These are phyloP conservation scores for Drosophila anomalipes DNA, from an alignment of 2,888 invertebrate species.

Conservation along the genomic window DNA sequence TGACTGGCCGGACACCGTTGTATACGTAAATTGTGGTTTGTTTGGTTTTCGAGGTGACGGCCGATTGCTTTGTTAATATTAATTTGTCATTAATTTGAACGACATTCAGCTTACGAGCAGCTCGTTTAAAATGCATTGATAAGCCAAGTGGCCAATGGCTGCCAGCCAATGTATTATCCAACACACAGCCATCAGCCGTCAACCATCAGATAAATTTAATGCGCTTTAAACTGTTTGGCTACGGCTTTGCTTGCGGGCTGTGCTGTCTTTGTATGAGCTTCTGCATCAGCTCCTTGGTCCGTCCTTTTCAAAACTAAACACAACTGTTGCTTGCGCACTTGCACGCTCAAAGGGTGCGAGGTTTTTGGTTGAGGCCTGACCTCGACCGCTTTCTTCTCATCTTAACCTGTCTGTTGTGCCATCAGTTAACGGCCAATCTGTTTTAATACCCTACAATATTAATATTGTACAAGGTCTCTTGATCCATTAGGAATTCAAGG, in stretches of 20 bases:
- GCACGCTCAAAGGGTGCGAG: constrained; percentile 60
- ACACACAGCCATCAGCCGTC: constrained; percentile 8
- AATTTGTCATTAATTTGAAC: constrained; percentile 77
- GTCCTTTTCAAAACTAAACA: constrained; percentile 68
- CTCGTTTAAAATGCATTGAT: constrained; percentile 81
- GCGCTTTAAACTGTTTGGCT: constrained; percentile 79
- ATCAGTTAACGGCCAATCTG: constrained; percentile 52
- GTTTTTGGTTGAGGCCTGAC: constrained; percentile 51
- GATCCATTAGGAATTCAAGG: background rate
- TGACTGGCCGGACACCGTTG: constrained; percentile 25
- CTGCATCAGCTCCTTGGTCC: constrained; percentile 43
- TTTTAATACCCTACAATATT: constrained; percentile 36
- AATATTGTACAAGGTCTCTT: background rate
- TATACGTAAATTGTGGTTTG: constrained; percentile 49
- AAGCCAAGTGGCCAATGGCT: constrained; percentile 65
- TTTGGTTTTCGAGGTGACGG: constrained; percentile 31
- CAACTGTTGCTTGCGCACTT: constrained; percentile 74
- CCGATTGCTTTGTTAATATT: constrained; percentile 81
- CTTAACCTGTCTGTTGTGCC: constrained; percentile 32
- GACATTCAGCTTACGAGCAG: constrained; percentile 63
- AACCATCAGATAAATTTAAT: constrained; percentile 77
- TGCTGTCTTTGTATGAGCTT: constrained; percentile 34
- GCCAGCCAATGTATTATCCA: constrained; percentile 41
- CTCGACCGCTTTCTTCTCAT: constrained; percentile 29
- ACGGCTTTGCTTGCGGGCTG: constrained; percentile 33